Base-by-base conservation (phyloP, 2,113 vertebrate genomes). In the Pitta sordida region DNA sequence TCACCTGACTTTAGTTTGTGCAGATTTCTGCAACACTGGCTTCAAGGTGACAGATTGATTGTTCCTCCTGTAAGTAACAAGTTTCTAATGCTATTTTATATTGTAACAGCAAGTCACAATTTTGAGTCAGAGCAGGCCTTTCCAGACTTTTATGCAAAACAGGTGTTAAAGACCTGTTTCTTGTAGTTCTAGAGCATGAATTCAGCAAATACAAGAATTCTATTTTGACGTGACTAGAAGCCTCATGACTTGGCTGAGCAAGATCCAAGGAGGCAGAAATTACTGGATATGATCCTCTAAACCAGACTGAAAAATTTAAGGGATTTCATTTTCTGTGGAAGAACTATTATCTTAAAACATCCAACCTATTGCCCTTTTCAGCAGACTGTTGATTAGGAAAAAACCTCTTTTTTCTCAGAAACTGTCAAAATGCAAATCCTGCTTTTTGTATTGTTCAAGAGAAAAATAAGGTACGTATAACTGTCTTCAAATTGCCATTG, bases 81-180 rank as follows among this genome's bases (percentile, higher is more conserved):
- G 60, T 52, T 88, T 60, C 37, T 87, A 53, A 83, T 22, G 65
- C 24, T 82, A 1, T 85, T 91, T 85, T 94, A n/a, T n/a, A n/a
- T n/a, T n/a, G n/a, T n/a, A 94, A 71, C 36, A 94, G 30, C 52
- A n/a, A 89, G 65, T 76, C 90, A 60, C 32, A 53, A 19, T 62
- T 89, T 83, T 88, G 82, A 90, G 62, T 65, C 62, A 92, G 60
- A 60, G 55, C 49, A 76, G 52, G n/a, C 70, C 70, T 76, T 85
- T 88, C 86, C 86, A 91, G 88, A 77, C 83, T 93, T 94, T 95
- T 92, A 94, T 76, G 81, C 88, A 78, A 93, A 96, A 79, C 80
- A 96, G 91, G 91, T 94, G 80, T 88, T 85, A 88, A 75, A 88
- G 79, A 91, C 91, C 86, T 94, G 69, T 67, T 86, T 63, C 68